Percentiles rank a stretch among this genome's conserved stretches.
These are phyloP conservation scores for Gnathonemus longibarbis DNA, from an alignment of 2,113 vertebrate species.

Conservation along the genomic window DNA sequence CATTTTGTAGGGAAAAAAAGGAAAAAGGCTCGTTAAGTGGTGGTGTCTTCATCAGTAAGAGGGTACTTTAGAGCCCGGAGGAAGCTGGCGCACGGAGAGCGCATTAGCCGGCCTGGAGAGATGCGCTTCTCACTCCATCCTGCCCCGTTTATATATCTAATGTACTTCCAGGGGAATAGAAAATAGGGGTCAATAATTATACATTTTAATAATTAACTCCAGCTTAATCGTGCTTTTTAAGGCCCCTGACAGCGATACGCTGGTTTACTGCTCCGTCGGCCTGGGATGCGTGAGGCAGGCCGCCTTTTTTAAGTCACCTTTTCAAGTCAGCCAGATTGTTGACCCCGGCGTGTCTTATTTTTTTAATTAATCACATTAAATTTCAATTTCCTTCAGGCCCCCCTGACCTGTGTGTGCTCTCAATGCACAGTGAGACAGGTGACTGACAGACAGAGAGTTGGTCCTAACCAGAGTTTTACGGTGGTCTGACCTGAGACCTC, in stretches of 20 bases:
- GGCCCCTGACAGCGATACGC: constrained; percentile 58
- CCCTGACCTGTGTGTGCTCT: constrained; percentile 8
- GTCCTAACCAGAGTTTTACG: constrained; percentile 27
- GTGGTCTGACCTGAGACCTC: constrained; percentile 31
- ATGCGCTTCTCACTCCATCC: constrained; percentile 44
- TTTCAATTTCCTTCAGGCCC: not conserved
- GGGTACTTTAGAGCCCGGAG: constrained; percentile 64
- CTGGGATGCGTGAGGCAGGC: constrained; percentile 20
- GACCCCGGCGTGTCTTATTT: constrained; percentile 5
- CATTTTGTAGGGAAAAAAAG: constrained; percentile 60
- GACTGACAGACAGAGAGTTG: constrained; percentile 31
- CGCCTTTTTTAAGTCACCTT: not conserved
- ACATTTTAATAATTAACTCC: constrained; percentile 73
- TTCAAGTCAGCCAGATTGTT: constrained; percentile 15
- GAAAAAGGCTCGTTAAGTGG: constrained; percentile 66
- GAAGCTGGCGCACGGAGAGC: constrained; percentile 61
- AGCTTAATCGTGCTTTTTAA: constrained; percentile 73
- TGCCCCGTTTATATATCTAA: constrained; percentile 67
- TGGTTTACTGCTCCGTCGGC: constrained; percentile 55
- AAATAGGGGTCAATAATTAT: constrained; percentile 72
- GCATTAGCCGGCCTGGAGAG: constrained; percentile 62
- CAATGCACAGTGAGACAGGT: constrained; percentile 34
- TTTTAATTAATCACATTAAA: not conserved
- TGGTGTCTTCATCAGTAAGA: constrained; percentile 57
- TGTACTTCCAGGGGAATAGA: constrained; percentile 71